A percentile compares a stretch with the other conserved stretches of the same genome.
These are phyloP conservation scores for Microctenopoma lineatum DNA, from an alignment of 2,797 vertebrate genomes.

Conservation along the genomic window DNA sequence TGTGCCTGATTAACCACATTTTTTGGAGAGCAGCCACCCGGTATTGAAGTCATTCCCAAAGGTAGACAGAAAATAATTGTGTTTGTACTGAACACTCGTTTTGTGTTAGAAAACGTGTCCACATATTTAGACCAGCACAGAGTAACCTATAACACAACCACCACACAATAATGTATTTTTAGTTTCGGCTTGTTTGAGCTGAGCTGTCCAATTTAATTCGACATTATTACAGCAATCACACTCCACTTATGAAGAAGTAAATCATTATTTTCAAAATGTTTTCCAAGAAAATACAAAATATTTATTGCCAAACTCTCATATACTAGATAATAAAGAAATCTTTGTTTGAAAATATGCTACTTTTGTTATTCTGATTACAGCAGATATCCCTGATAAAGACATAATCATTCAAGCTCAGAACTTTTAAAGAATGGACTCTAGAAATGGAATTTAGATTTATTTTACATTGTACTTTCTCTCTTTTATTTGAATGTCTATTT, in stretches of 20 bases:
- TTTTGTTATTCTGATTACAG: slow-evolving; percentile 44
- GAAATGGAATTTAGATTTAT: not conserved
- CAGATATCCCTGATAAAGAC: slow-evolving; percentile 17
- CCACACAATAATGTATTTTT: slow-evolving; percentile 60
- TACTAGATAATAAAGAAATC: not conserved
- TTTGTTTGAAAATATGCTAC: slow-evolving; percentile 19
- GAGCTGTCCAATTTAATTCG: slow-evolving; percentile 41
- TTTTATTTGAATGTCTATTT: too few relatives aligned
- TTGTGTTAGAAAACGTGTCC: slow-evolving; percentile 56
- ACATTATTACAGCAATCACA: slow-evolving; percentile 7
- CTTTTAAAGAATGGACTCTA: slow-evolving; percentile 9
- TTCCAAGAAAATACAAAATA: not conserved
- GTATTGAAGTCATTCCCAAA: slow-evolving; percentile 63
- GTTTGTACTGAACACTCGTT: slow-evolving; percentile 54
- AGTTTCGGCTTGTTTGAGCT: slow-evolving; percentile 50
- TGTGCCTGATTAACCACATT: slow-evolving; percentile 61
- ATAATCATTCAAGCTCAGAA: slow-evolving; percentile 39
- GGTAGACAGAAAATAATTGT: slow-evolving; percentile 67
- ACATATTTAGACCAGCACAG: slow-evolving; percentile 36
- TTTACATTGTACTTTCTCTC: not conserved
- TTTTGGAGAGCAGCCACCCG: slow-evolving; percentile 53
- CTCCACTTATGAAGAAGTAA: not conserved
- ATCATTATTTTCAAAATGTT: not conserved
- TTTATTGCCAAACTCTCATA: slow-evolving; percentile 6
- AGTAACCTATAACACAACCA: slow-evolving; percentile 26